Conservation (phyloP, 2,888 invertebrate species). For the Apamea sordens region DNA sequence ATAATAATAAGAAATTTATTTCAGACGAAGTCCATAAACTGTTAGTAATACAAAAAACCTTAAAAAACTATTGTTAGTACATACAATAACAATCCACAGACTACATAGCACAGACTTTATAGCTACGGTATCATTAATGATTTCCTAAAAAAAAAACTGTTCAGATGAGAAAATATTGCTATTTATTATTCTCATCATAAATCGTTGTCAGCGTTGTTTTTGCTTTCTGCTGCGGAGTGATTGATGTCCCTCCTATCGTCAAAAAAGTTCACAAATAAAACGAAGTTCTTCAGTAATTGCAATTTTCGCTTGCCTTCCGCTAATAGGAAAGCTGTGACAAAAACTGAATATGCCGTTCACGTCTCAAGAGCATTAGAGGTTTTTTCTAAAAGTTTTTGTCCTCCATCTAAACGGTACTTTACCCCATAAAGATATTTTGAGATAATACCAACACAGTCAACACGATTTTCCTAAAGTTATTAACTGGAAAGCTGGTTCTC, state of each 20-base stretch:
- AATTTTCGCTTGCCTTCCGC: conserved; percentile 22
- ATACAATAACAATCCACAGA: too few species aligned
- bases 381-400: conserved; percentile 22
- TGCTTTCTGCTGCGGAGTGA: background rate
- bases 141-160: background rate
- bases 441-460: conserved; percentile 23
- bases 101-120: background rate
- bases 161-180: conserved; percentile 8
- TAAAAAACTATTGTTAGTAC: too few species aligned
- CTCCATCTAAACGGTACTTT: conserved; percentile 44
- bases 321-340: conserved; percentile 44
- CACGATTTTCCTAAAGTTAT: conserved; percentile 45
- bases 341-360: conserved; percentile 44
- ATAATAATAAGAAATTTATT: too few species aligned
- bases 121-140: background rate
- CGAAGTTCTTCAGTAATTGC: background rate
- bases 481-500: conserved; percentile 60
- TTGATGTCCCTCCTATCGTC: conserved; percentile 13
- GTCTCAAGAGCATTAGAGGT: conserved; percentile 15
- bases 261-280: conserved; percentile 35
- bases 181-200: conserved; percentile 15
- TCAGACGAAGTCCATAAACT: too few species aligned
- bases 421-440: conserved; percentile 47
- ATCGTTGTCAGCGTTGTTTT: conserved; percentile 11
- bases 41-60: too few species aligned